phyloP scores from a whole-genome alignment of 2,113 vertebrate genomes.

The Camelus bactrianus region DNA sequence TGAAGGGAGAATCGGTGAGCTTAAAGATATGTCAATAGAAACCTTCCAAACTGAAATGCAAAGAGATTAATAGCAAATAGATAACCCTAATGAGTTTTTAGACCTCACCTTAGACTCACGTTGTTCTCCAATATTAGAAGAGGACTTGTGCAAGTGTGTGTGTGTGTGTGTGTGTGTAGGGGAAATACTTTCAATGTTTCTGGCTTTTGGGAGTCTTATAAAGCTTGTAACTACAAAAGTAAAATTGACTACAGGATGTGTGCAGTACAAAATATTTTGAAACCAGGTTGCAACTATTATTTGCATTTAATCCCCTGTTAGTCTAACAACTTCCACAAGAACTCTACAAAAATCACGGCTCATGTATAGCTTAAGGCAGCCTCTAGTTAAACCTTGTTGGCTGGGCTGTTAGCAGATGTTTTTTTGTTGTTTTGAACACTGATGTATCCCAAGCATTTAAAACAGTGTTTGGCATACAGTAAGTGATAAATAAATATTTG shows the following conservation, averaged over 20 bases:
- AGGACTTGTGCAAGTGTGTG: background rate
- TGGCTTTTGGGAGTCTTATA: background rate
- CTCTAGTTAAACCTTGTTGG: background rate
- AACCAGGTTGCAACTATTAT: background rate
- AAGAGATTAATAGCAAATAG: background rate
- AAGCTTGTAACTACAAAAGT: background rate
- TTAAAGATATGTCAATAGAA: background rate
- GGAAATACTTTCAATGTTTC: background rate
- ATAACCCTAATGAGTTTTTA: background rate
- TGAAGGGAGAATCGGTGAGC: background rate
- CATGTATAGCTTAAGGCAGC: background rate
- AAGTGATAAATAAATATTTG: slow-evolving; percentile 11
- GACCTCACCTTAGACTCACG: background rate
- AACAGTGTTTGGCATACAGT: background rate
- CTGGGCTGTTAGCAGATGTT: background rate
- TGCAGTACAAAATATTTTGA: slow-evolving; percentile 31
- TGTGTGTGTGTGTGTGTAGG: background rate
- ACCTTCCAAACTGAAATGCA: background rate
- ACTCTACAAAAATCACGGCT: background rate
- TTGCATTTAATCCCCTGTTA: background rate
- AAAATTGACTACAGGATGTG: background rate
- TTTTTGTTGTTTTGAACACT: background rate
- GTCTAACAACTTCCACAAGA: background rate
- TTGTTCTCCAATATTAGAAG: slow-evolving; percentile 5
- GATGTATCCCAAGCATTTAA: background rate